Evolutionary conservation across 2,888 invertebrate genomes (phyloP), one percentile per base, ranked within the genome.

Genomic region (Saturnia japonica): DNA sequence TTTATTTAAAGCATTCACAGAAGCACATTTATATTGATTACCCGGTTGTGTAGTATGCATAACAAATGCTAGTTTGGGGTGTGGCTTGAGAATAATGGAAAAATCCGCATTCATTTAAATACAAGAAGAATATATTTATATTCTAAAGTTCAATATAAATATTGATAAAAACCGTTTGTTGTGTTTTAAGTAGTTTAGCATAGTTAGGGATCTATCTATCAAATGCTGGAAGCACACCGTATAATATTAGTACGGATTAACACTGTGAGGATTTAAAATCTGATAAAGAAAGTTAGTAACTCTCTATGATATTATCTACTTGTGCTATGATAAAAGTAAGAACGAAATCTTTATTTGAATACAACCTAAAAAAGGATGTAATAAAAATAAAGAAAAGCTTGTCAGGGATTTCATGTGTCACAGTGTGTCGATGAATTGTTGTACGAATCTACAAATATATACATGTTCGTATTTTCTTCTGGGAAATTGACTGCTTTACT

Each of bases 1-100:
- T 80, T 79, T 78, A 77, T 82, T 80, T 78, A 74, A 72, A 78
- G 68, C 73, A 68, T 67, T 70, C 70, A 28, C 28, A 14, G 57
- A 74, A 72, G 70, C 70, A 72, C 73, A 67, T 71, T 68, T 69
- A 40, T 71, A 70, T 72, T 57, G 70, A 73, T 72, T 70, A 69
- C 57, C 66, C 57, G 45, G 67, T 43, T 54, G 19, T 57, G 66
- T 51, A 12, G 47, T 70, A 54, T 45, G 71, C 25, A 60, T 60
- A 25, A 57, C 25, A 25, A 57, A 57, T 57, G 14, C 3, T 28
- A 11, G 57, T 25, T 28, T 28, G 7, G 28, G 14, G 28, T 60
- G 28, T 25, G 28, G 57, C 25, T 25, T 14, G 57, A 28, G 25
- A 25, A 25, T 4, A 25, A 57, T 57, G 57, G 4, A 57, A 28